These are phyloP conservation scores for Nasonia oneida DNA, from an alignment of 2,888 invertebrate genomes.

Conservation along the genomic window DNA sequence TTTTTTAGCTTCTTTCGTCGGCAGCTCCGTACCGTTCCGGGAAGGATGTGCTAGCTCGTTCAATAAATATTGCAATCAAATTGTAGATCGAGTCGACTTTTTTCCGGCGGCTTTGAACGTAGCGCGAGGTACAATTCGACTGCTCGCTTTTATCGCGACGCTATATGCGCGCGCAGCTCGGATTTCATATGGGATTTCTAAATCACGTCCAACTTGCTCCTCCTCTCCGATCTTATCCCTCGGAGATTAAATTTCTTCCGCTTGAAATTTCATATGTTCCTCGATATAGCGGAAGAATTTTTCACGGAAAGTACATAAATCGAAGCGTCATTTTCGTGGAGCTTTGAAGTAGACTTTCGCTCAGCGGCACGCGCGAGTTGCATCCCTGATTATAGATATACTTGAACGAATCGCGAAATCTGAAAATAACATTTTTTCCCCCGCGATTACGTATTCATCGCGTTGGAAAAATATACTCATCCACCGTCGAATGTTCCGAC, in stretches of 20 bases:
- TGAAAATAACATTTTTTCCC: conserved; percentile 5
- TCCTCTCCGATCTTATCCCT: background rate
- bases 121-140: conserved; percentile 43
- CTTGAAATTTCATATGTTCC: background rate
- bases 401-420: background rate
- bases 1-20: conserved; percentile 5
- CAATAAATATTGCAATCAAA: conserved; percentile 61
- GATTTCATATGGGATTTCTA: conserved; percentile 23
- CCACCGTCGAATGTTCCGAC: background rate
- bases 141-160: background rate
- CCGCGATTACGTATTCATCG: background rate
- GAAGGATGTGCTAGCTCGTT: conserved; percentile 15
- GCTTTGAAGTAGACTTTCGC: background rate
- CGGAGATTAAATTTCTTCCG: conserved; percentile 20
- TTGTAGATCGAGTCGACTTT: conserved; percentile 52
- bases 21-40: background rate
- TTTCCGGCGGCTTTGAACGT: conserved; percentile 28
- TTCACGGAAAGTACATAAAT: background rate
- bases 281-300: background rate
- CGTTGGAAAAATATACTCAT: background rate
- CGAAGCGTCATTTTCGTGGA: background rate
- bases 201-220: background rate
- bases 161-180: too few relatives aligned
- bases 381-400: too few relatives aligned
- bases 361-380: background rate